phyloP scores from a whole-genome alignment of 2,113 vertebrate species.

The Chaetorhynchus papuensis region DNA sequence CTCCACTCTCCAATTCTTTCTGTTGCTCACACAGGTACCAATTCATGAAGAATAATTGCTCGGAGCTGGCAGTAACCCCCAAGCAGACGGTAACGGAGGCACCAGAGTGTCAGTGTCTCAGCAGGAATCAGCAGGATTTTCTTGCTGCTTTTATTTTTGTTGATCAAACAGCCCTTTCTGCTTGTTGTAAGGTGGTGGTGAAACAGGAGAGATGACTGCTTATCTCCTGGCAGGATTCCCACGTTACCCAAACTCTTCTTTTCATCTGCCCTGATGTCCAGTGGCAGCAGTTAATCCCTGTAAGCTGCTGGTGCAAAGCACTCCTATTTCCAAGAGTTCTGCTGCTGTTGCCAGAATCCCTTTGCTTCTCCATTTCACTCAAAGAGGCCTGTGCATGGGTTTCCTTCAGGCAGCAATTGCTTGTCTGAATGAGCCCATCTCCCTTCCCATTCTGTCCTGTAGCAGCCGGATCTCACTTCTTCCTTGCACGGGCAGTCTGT shows the following conservation, averaged over 20 bases:
- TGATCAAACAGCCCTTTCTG: background rate
- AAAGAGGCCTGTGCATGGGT: background rate
- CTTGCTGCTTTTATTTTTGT: background rate
- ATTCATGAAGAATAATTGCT: background rate
- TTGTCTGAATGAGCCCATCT: background rate
- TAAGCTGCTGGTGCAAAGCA: background rate
- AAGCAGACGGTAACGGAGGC: background rate
- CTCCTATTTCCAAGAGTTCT: background rate
- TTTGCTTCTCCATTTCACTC: background rate
- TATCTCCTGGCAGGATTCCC: background rate
- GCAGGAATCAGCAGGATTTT: background rate
- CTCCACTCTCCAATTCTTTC: background rate
- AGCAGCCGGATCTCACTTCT: background rate
- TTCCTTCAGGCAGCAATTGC: background rate
- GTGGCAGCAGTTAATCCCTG: background rate
- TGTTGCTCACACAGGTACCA: slow-evolving; percentile 11
- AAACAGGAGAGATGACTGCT: background rate
- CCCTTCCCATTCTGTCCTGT: background rate
- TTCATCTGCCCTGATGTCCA: background rate
- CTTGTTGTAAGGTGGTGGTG: background rate
- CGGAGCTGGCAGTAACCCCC: background rate
- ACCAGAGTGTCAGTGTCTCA: background rate
- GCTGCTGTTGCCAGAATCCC: background rate
- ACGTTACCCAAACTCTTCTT: background rate
- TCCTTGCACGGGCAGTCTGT: background rate